A percentile compares a stretch with the other conserved stretches of the same genome.
Conservation (phyloP, 2,113 vertebrate species). For the Tragelaphus imberbis region DNA sequence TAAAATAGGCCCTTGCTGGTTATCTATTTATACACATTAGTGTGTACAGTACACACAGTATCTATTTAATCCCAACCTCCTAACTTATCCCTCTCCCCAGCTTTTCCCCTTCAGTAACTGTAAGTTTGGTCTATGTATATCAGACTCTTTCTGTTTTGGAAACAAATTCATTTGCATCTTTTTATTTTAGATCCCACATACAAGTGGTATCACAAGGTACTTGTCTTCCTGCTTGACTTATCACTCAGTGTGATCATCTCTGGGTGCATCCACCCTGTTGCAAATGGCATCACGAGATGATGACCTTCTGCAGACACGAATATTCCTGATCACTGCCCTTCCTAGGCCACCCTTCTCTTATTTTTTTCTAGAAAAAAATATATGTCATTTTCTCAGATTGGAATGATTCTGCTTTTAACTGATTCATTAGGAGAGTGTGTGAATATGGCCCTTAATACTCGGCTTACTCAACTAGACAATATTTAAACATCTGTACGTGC, state of each 20-base stretch:
- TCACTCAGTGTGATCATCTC: accelerated
- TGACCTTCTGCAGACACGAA: not conserved
- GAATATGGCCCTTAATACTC: not conserved
- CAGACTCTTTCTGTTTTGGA: not conserved
- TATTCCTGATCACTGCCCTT: not conserved
- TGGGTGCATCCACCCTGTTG: not conserved
- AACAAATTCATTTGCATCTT: not conserved
- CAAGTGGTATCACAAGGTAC: not conserved
- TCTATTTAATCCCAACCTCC: not conserved
- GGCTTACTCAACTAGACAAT: not conserved
- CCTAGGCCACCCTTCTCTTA: not conserved
- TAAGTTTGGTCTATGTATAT: not conserved
- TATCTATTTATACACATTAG: not conserved
- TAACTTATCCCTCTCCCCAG: not conserved
- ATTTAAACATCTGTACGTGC: not conserved
- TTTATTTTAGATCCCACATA: not conserved
- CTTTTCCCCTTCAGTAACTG: not conserved
- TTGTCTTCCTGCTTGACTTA: not conserved
- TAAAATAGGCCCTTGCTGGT: not conserved
- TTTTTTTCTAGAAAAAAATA: not conserved
- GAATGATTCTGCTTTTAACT: not conserved
- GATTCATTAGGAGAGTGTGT: not conserved
- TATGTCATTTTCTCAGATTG: not conserved
- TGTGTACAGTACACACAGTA: not conserved
- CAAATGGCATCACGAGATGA: not conserved